phyloP scores from a whole-genome alignment of 2,888 invertebrate genomes.

The Thecocarcelia acutangulata region DNA sequence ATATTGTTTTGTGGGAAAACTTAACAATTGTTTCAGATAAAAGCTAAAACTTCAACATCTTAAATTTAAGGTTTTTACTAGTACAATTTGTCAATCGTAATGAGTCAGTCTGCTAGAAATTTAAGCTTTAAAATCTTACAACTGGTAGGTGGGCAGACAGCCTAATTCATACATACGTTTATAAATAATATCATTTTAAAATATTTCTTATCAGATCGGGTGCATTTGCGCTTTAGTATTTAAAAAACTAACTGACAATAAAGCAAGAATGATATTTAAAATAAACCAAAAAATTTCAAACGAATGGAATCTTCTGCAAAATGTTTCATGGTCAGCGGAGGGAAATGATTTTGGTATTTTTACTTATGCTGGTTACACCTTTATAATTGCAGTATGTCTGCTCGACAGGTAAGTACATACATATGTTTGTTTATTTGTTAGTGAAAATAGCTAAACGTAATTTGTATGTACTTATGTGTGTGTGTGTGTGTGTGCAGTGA shows the following conservation, averaged over 20 bases:
- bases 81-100: constrained; percentile 48
- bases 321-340: constrained; percentile 65
- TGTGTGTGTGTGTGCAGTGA: no score
- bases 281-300: constrained; percentile 61
- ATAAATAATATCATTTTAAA: not conserved
- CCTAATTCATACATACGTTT: not conserved
- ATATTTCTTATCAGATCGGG: constrained; percentile 43
- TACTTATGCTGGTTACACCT: constrained; percentile 60
- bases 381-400: constrained; percentile 59
- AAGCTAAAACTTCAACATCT: constrained; percentile 32
- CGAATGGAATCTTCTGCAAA: constrained; percentile 63
- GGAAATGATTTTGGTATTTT: constrained; percentile 65
- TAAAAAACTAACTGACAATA: constrained; percentile 63
- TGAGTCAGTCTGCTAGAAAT: constrained; percentile 60
- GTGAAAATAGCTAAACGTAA: no score
- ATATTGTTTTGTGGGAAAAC: constrained; percentile 37
- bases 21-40: constrained; percentile 37
- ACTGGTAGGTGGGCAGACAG: constrained; percentile 41
- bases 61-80: constrained; percentile 17
- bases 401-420: constrained; percentile 50
- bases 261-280: constrained; percentile 52
- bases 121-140: constrained; percentile 60
- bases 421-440: not conserved
- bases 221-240: constrained; percentile 51
- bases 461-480: no score